Conservation (phyloP, 2,113 vertebrate genomes). For the Silurus asotus region DNA sequence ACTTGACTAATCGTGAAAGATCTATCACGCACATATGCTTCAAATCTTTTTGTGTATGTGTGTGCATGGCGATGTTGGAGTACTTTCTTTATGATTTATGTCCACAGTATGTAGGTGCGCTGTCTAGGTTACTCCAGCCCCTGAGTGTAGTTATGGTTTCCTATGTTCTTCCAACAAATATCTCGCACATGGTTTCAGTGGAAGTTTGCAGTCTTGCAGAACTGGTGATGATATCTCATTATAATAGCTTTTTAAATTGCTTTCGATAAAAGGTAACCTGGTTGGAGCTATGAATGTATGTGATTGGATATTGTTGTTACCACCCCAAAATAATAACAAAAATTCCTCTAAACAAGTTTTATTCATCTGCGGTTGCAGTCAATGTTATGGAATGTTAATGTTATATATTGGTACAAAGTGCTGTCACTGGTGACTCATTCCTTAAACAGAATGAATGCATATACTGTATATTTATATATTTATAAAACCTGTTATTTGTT, state of each 20-base stretch:
- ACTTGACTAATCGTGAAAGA: not conserved
- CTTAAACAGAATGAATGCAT: not conserved
- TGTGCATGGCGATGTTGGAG: not conserved
- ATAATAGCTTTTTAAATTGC: too few species aligned
- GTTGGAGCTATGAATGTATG: too few species aligned
- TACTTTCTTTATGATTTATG: not conserved
- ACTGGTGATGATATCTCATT: not conserved
- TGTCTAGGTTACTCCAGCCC: not conserved
- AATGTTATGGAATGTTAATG: not conserved
- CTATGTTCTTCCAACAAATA: not conserved
- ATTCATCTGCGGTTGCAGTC: not conserved
- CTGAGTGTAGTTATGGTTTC: not conserved
- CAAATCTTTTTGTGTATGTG: not conserved
- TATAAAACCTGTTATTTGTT: too few species aligned
- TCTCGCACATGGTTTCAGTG: not conserved
- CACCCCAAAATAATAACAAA: not conserved
- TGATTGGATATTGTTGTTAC: not conserved
- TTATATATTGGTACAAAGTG: not conserved
- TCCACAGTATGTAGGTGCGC: not conserved
- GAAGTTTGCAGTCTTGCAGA: not conserved
- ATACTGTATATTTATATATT: not conserved
- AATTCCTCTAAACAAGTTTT: not conserved
- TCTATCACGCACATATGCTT: not conserved
- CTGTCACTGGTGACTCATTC: not conserved
- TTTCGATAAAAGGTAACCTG: too few species aligned